Base-by-base conservation (phyloP, 2,888 invertebrate genomes). In the Noctua pronuba region DNA sequence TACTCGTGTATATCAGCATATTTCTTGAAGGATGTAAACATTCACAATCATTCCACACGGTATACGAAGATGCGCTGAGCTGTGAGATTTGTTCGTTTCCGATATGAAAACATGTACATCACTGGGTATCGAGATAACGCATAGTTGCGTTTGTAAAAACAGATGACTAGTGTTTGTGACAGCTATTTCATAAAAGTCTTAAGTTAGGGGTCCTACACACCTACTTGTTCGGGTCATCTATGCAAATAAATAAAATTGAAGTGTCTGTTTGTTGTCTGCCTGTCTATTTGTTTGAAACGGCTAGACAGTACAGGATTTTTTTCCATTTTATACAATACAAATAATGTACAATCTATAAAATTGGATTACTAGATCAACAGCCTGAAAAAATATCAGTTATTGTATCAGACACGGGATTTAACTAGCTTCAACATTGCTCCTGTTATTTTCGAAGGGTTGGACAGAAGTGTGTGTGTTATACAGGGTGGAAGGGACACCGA, bases 11-110 rank as follows among this genome's bases (percentile, higher is more conserved):
- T 55, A 72, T 72, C 35, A 55, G 28, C 21, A 55, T 80, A 65
- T 80, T 78, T 65, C 38, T 80, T 55, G 73, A 64, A 65, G 55
- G 1, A 81, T 65, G 46, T 73, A 73, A 80, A 80, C 64, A 55
- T 55, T 65, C 11, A 73, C 46, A 81, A 80, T 64, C 21, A 55
- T 80, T 38, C 28, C 24, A 21, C 46, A 35, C 28, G 21, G 18
- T 62, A 28, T 11, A 52, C 35, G 24, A 18, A 70, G 21, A 18
- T 71, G 35, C 64, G 28, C 0, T 72, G 72, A 78, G 8, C 18
- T 44, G 24, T 72, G 52, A 55, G 44, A 80, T 80, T 64, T 52
- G 64, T 71, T 46, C 28, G 18, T 21, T 52, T 1, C 16, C 28
- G 44, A 38, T 65, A 46, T 38, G 28, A 46, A 46, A 58, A 77